These are phyloP conservation scores for Pholis gunnellus DNA, from an alignment of 2,113 vertebrate species.

Conservation along the genomic window DNA sequence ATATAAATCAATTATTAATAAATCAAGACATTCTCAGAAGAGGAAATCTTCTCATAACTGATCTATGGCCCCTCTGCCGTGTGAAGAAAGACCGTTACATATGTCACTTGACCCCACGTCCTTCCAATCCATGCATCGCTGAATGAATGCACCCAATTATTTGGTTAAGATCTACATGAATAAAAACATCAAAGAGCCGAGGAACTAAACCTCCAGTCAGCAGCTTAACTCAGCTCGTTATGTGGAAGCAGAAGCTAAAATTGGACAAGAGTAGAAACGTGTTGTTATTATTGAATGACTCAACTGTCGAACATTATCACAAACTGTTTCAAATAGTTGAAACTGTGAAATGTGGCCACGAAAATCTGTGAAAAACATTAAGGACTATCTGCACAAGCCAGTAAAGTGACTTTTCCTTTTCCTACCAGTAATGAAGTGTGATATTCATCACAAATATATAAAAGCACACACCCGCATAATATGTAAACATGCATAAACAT, in stretches of 20 bases:
- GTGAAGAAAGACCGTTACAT: slow-evolving; percentile 7
- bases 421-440: neutral
- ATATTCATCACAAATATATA: neutral
- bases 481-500: neutral
- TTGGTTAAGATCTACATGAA: neutral
- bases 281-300: slow-evolving; percentile 12
- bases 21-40: slow-evolving; percentile 30
- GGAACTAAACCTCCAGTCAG: neutral
- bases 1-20: slow-evolving; percentile 66
- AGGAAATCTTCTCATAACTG: slow-evolving; percentile 11
- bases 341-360: neutral
- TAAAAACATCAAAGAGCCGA: neutral
- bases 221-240: neutral
- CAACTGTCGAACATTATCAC: slow-evolving; percentile 22
- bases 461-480: neutral
- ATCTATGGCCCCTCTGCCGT: slow-evolving; percentile 2
- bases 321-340: neutral
- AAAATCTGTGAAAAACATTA: neutral
- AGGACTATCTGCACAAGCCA: neutral
- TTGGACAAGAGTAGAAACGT: neutral
- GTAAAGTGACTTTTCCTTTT: neutral
- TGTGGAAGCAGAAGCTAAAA: slow-evolving; percentile 22
- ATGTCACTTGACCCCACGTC: neutral
- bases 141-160: slow-evolving; percentile 5
- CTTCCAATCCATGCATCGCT: slow-evolving; percentile 1